These are phyloP conservation scores for Myotis brandtii DNA, from an alignment of 2,113 vertebrate genomes.

Conservation along the genomic window DNA sequence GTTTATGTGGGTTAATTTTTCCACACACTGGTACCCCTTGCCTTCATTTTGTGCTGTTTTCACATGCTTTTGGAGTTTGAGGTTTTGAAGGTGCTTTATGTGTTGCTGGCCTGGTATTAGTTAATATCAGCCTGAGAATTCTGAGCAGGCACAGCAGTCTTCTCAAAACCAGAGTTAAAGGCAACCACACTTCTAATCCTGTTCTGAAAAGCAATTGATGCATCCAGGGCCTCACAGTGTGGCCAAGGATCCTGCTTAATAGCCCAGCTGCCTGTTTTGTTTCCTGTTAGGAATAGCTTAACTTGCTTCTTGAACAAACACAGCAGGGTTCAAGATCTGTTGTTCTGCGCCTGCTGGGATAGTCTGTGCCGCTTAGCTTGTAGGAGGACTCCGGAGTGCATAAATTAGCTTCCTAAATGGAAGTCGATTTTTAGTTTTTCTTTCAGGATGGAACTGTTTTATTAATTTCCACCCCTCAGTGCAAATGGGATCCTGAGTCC, in stretches of 20 bases:
- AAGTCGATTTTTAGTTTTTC: slow-evolving; percentile 43
- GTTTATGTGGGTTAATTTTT: neutral
- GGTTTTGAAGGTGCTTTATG: neutral
- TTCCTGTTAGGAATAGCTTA: slow-evolving; percentile 82
- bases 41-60: neutral
- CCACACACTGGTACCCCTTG: neutral
- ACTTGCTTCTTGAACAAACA: slow-evolving; percentile 80
- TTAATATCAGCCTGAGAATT: slow-evolving; percentile 69
- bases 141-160: slow-evolving; percentile 57
- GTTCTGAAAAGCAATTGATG: slow-evolving; percentile 72
- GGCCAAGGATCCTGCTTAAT: slow-evolving; percentile 78
- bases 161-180: slow-evolving; percentile 76
- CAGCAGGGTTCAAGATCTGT: slow-evolving; percentile 84
- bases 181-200: slow-evolving; percentile 72
- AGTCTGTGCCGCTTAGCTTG: slow-evolving; percentile 81
- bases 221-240: slow-evolving; percentile 58
- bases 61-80: neutral
- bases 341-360: slow-evolving; percentile 84
- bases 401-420: slow-evolving; percentile 80
- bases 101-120: slow-evolving; percentile 4
- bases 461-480: neutral
- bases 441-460: slow-evolving; percentile 52
- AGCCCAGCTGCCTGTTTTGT: slow-evolving; percentile 76
- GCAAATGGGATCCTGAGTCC: slow-evolving; percentile 11
- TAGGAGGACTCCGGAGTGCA: slow-evolving; percentile 76